A percentile compares a stretch with the other conserved stretches of the same genome.
Evolutionary conservation across 2,113 vertebrate species (phyloP).

Genomic region (Stercorarius parasiticus): DNA sequence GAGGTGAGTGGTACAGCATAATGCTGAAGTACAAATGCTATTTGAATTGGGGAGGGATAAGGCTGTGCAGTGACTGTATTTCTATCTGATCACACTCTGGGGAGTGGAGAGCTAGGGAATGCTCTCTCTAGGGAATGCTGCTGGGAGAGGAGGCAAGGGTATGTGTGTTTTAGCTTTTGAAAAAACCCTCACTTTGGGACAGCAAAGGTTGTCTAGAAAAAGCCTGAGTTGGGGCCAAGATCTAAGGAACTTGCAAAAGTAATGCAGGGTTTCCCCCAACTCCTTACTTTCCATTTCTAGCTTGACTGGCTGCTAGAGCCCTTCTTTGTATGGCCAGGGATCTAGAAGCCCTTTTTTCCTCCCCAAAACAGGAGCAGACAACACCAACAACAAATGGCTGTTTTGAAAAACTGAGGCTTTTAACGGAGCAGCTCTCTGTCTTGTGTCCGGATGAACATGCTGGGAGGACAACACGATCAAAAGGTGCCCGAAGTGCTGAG

Average conservation of each 20-base stretch:
- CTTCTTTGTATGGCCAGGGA: too few relatives aligned
- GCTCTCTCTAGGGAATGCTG: not conserved
- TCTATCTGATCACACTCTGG: accelerated
- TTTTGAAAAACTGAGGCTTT: not conserved
- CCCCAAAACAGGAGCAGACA: not conserved
- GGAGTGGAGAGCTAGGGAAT: not conserved
- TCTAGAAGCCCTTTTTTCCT: not conserved
- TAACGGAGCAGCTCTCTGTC: not conserved
- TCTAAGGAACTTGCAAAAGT: not conserved
- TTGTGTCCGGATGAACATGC: accelerated
- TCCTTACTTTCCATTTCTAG: not conserved
- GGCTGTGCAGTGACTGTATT: not conserved
- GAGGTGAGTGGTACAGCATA: accelerated
- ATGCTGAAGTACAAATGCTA: accelerated
- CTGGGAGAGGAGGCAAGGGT: not conserved
- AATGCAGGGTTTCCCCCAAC: accelerated
- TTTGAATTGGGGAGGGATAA: not conserved
- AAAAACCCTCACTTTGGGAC: accelerated
- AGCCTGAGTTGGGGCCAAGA: not conserved
- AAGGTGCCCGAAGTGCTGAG: not conserved
- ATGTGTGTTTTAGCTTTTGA: accelerated
- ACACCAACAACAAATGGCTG: not conserved
- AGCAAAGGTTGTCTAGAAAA: not conserved
- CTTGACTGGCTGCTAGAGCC: not conserved
- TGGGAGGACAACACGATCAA: accelerated